Conservation (phyloP, 2,888 invertebrate genomes). For the Fragum whitleyi region DNA sequence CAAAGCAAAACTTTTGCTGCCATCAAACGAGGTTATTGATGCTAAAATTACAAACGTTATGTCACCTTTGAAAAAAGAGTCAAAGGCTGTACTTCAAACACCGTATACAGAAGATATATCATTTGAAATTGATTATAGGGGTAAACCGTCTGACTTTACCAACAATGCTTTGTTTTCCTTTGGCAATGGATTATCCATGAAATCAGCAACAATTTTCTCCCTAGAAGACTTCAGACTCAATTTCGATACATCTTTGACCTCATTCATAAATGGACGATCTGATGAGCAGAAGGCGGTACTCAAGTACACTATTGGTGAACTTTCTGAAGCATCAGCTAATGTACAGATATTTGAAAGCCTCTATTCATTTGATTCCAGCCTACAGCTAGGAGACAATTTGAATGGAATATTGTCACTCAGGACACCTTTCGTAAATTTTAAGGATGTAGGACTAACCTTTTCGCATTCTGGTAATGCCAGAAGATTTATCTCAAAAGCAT, state of each 20-base stretch:
- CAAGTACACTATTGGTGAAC: constrained; percentile 25
- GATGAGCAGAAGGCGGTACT: constrained; percentile 42
- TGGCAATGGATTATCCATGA: constrained; percentile 31
- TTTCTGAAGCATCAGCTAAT: constrained; percentile 32
- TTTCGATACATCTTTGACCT: constrained; percentile 37
- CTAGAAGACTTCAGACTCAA: constrained; percentile 9
- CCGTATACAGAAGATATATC: constrained; percentile 46
- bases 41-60: constrained; percentile 34
- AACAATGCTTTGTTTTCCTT: constrained; percentile 28
- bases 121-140: constrained; percentile 39
- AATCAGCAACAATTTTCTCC: constrained; percentile 33
- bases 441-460: constrained; percentile 37
- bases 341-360: constrained; percentile 38
- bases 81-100: constrained; percentile 42
- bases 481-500: constrained; percentile 41
- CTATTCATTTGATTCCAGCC: constrained; percentile 37
- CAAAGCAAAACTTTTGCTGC: constrained; percentile 27
- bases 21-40: constrained; percentile 10
- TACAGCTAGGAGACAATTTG: constrained; percentile 34
- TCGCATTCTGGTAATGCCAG: constrained; percentile 38
- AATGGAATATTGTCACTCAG: constrained; percentile 31
- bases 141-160: constrained; percentile 33
- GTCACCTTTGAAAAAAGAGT: constrained; percentile 23
- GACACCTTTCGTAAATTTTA: constrained; percentile 37
- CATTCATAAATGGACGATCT: constrained; percentile 34